A percentile compares a stretch with the other conserved stretches of the same genome.
Evolutionary conservation across 1,140 invertebrate genomes (phyloP).

Genomic region (Reticulitermes speratus): DNA sequence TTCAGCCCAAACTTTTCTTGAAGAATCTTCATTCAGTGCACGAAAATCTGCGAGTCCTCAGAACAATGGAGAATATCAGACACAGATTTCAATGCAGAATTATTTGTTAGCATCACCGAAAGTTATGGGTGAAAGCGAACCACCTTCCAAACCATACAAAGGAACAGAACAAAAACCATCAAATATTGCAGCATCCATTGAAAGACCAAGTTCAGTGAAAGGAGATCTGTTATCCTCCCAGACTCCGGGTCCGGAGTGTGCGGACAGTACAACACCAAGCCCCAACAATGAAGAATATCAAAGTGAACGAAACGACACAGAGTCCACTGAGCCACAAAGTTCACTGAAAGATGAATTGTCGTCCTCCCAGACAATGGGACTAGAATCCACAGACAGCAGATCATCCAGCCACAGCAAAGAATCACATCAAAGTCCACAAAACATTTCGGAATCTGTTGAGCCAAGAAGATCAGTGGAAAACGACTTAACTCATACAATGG

Average conservation of each 20-base stretch:
- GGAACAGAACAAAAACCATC: neutral
- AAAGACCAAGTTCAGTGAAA: neutral
- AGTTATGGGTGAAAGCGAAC: too few relatives aligned
- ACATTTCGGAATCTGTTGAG: neutral
- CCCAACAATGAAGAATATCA: neutral
- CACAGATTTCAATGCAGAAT: neutral
- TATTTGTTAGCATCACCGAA: neutral
- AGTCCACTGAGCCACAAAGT: neutral
- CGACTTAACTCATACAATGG: neutral
- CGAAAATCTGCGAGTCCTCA: neutral
- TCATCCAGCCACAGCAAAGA: neutral
- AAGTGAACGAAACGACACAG: neutral
- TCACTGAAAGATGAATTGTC: neutral
- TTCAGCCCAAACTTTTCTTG: neutral
- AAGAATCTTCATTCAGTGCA: neutral
- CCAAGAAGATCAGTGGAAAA: neutral
- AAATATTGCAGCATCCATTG: neutral
- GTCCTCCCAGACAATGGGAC: neutral
- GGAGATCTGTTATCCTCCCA: neutral
- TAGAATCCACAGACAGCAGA: neutral
- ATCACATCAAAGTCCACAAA: neutral
- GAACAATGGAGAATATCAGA: neutral
- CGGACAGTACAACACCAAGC: neutral
- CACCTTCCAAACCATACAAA: neutral
- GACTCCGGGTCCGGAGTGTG: neutral